Evolutionary conservation across 2,888 invertebrate species (phyloP).

Genomic region (Drosophila affinis): DNA sequence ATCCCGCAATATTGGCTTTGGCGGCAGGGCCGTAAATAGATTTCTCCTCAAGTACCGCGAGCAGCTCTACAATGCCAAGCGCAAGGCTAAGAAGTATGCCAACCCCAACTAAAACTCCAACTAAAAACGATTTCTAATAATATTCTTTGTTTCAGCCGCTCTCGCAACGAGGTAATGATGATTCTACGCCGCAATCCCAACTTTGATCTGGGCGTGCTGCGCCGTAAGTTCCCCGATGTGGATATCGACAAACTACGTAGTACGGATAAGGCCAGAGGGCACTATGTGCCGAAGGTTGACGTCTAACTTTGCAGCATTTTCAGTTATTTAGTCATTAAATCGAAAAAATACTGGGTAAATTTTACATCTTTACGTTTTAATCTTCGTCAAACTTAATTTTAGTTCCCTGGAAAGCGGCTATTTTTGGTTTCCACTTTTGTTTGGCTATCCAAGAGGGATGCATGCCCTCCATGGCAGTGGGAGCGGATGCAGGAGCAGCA

Average conservation of each 20-base stretch:
- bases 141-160: conserved; percentile 83
- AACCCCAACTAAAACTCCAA: no score
- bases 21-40: conserved; percentile 87
- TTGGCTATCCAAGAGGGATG: conserved; percentile 84
- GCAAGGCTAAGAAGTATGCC: conserved; percentile 85
- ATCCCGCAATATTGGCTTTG: conserved; percentile 85
- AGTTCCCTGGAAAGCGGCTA: conserved; percentile 80
- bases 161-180: conserved; percentile 88
- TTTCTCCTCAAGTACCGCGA: conserved; percentile 88
- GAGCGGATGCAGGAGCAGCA: not conserved
- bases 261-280: conserved; percentile 86
- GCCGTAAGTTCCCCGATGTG: conserved; percentile 90
- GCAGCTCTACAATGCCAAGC: conserved; percentile 86
- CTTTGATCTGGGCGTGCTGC: conserved; percentile 88
- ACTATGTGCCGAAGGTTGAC: conserved; percentile 85
- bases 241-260: conserved; percentile 88
- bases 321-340: conserved; percentile 36
- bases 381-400: conserved; percentile 81
- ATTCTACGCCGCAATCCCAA: conserved; percentile 91
- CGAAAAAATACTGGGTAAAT: conserved; percentile 37
- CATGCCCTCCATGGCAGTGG: conserved; percentile 48
- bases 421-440: conserved; percentile 80
- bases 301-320: conserved; percentile 39
- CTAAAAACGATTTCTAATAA: not conserved
- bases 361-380: conserved; percentile 20